Conservation (phyloP, 2,797 vertebrate species). For the Bucorvus abyssinicus region DNA sequence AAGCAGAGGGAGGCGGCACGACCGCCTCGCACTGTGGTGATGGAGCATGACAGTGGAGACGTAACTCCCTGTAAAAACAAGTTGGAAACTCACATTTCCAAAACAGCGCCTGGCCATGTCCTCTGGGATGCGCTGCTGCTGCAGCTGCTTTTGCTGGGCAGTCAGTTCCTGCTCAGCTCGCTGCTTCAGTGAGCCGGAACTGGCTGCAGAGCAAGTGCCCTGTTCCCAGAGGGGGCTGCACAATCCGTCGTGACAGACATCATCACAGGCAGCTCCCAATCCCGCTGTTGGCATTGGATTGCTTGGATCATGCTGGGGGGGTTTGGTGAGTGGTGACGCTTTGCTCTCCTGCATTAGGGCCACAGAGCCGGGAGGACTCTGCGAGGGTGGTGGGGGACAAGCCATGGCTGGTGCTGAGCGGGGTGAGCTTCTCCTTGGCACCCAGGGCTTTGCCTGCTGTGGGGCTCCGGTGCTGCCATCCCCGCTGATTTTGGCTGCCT, state of each 20-base stretch:
- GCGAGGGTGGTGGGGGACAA: rapidly evolving
- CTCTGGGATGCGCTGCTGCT: not conserved
- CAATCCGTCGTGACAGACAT: not conserved
- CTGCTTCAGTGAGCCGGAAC: not conserved
- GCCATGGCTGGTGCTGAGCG: rapidly evolving
- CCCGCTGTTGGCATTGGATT: rapidly evolving
- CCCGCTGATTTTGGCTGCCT: not conserved
- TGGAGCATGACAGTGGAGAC: not conserved
- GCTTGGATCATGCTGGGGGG: not conserved
- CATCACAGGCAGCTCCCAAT: not conserved
- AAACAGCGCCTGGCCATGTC: rapidly evolving
- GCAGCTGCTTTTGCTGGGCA: not conserved
- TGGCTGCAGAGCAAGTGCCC: not conserved
- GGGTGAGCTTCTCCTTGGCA: not conserved
- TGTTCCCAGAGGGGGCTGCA: not conserved
- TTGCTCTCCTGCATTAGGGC: rapidly evolving
- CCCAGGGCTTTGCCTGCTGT: not conserved
- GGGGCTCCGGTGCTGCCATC: no score
- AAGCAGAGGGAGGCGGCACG: not conserved
- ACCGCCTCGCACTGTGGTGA: not conserved
- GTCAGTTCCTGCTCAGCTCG: rapidly evolving
- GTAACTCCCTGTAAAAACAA: not conserved
- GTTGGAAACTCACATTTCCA: not conserved
- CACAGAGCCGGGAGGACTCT: rapidly evolving
- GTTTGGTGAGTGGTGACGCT: not conserved